Percentiles rank a stretch among this genome's conserved stretches.
Evolutionary conservation across 1,140 invertebrate species (phyloP).

Genomic region (Triops cancriformis): DNA sequence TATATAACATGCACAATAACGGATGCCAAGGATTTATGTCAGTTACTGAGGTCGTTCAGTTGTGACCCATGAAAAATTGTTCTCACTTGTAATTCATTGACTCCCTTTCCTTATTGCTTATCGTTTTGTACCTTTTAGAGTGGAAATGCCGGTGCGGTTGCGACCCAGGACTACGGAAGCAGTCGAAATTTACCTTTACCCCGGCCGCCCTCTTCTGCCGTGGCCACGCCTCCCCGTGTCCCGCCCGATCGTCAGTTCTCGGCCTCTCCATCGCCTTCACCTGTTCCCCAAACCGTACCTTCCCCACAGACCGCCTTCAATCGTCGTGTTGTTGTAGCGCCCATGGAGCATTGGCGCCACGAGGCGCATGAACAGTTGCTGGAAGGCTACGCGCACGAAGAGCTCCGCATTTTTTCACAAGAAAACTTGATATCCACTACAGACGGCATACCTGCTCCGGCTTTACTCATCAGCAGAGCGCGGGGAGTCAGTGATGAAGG

Average conservation of each 20-base stretch:
- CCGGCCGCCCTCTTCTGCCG: background rate
- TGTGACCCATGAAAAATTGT: too few relatives aligned
- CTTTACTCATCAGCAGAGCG: constrained; percentile 16
- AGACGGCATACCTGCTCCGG: background rate
- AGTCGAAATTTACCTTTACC: background rate
- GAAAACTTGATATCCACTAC: constrained; percentile 8
- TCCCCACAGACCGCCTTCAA: constrained; percentile 14
- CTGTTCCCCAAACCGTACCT: background rate
- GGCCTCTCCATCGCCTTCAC: constrained; percentile 16
- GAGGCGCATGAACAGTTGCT: background rate
- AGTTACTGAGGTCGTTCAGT: too few relatives aligned
- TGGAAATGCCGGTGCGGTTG: background rate
- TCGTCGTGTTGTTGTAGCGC: constrained; percentile 18
- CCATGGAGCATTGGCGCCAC: background rate
- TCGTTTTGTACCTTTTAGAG: too few relatives aligned
- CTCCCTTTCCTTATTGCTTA: too few relatives aligned
- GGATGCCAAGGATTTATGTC: too few relatives aligned
- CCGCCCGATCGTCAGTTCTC: constrained; percentile 13
- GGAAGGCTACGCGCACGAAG: constrained; percentile 19
- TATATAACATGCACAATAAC: too few relatives aligned
- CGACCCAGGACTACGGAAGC: background rate
- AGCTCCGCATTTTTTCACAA: constrained; percentile 14
- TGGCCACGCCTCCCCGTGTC: background rate
- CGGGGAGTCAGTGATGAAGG: constrained; percentile 21
- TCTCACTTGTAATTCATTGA: too few relatives aligned